phyloP scores from a whole-genome alignment of 2,797 vertebrate genomes.

The Pelochelys cantorii region DNA sequence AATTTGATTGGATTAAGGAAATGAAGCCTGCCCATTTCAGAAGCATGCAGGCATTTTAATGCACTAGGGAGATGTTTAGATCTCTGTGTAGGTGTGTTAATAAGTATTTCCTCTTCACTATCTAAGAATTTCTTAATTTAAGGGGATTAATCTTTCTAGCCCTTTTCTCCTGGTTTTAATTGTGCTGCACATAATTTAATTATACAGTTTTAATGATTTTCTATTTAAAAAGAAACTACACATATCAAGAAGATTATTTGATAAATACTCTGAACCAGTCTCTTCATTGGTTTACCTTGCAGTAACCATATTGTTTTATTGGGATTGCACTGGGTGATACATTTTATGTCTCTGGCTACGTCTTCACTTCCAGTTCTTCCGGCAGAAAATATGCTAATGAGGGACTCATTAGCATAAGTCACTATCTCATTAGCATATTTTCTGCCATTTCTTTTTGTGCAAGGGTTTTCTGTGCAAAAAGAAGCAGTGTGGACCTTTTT shows the following conservation, averaged over 20 bases:
- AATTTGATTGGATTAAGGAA: conserved; percentile 78
- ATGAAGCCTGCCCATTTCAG: conserved; percentile 26
- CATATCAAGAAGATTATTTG: not conserved
- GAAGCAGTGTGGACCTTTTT: no score
- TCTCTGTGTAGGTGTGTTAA: conserved; percentile 81
- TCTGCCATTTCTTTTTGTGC: no score
- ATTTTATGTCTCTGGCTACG: no score
- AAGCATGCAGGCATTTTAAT: conserved; percentile 21
- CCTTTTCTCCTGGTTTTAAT: conserved; percentile 68
- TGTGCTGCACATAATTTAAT: conserved; percentile 64
- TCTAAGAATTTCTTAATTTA: conserved; percentile 71
- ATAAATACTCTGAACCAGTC: not conserved
- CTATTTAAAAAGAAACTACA: not conserved
- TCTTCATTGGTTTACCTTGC: rapidly evolving
- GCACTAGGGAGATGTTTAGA: conserved; percentile 64
- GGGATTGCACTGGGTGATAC: not conserved
- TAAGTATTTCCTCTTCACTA: conserved; percentile 70
- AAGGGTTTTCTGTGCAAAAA: no score
- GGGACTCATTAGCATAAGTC: no score
- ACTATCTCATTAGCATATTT: no score
- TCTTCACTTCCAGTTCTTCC: no score
- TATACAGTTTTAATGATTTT: conserved; percentile 14
- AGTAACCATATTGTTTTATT: not conserved
- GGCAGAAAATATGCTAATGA: no score
- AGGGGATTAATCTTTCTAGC: conserved; percentile 61